These are phyloP conservation scores for Melinaea marsaeus DNA, from an alignment of 2,888 invertebrate genomes.

Conservation along the genomic window DNA sequence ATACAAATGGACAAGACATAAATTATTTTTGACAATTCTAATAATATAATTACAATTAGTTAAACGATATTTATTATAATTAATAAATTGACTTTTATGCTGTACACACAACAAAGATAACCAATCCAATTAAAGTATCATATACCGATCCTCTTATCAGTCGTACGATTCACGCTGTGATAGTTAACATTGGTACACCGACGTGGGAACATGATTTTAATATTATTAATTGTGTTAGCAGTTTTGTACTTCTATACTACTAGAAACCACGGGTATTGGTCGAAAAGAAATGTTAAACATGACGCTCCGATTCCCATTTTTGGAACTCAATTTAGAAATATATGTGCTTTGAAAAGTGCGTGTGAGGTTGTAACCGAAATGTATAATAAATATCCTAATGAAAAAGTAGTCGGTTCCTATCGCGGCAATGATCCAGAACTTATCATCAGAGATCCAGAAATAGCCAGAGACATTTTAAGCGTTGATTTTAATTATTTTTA, in stretches of 20 bases:
- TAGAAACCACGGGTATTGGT: conserved; percentile 26
- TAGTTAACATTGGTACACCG: no score
- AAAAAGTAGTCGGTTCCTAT: conserved; percentile 44
- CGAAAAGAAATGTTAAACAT: conserved; percentile 21
- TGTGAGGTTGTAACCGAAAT: conserved; percentile 32
- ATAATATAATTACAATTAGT: no score
- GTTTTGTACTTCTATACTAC: conserved; percentile 25
- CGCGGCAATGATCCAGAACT: conserved; percentile 34
- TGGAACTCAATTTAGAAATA: conserved; percentile 23
- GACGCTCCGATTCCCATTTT: conserved; percentile 24
- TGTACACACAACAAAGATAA: no score
- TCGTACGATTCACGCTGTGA: no score
- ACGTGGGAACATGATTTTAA: no score
- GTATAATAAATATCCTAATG: conserved; percentile 37
- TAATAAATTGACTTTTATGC: no score
- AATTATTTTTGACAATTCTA: no score
- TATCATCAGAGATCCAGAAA: conserved; percentile 40
- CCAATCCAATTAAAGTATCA: no score
- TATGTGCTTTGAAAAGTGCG: conserved; percentile 20
- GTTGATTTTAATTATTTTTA: conserved; percentile 42
- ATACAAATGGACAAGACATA: no score
- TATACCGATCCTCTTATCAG: no score
- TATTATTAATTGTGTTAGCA: not conserved
- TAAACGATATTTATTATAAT: no score
- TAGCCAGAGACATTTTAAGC: conserved; percentile 39